These are phyloP conservation scores for Delphinapterus leucas DNA, from an alignment of 2,113 vertebrate genomes.

Conservation along the genomic window DNA sequence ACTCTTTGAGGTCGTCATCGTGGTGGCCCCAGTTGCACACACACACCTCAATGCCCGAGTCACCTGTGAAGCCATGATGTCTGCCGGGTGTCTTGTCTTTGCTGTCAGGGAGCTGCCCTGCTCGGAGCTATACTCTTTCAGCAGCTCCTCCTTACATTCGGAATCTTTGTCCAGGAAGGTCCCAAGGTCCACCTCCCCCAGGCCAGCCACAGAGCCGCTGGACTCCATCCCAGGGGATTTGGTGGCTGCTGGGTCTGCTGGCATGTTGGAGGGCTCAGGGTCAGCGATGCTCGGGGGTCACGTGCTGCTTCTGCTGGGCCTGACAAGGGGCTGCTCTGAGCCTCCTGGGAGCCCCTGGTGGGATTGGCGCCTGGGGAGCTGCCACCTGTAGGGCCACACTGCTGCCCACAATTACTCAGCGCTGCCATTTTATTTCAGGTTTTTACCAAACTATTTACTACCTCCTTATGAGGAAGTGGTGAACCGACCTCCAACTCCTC, in stretches of 20 bases:
- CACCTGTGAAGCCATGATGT: slow-evolving; percentile 93
- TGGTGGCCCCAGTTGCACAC: slow-evolving; percentile 89
- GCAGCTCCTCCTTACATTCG: slow-evolving; percentile 88
- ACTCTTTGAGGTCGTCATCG: slow-evolving; percentile 87
- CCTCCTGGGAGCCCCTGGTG: slow-evolving; percentile 80
- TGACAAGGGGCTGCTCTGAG: slow-evolving; percentile 82
- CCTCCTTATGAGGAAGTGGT: too few relatives aligned
- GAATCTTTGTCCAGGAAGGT: slow-evolving; percentile 82
- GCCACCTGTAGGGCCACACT: slow-evolving; percentile 82
- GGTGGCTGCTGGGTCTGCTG: slow-evolving; percentile 80
- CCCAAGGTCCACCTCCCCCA: slow-evolving; percentile 75
- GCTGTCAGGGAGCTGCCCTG: slow-evolving; percentile 80
- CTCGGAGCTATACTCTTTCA: slow-evolving; percentile 85
- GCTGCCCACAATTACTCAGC: too few relatives aligned
- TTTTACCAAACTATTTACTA: too few relatives aligned
- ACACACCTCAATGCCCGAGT: slow-evolving; percentile 97
- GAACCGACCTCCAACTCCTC: too few relatives aligned
- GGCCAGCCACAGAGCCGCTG: slow-evolving; percentile 69
- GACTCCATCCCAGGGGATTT: slow-evolving; percentile 83
- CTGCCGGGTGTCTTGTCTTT: slow-evolving; percentile 90
- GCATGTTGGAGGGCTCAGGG: slow-evolving; percentile 78
- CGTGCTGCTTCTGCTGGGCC: slow-evolving; percentile 78
- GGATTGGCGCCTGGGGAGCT: slow-evolving; percentile 82
- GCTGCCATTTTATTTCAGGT: too few relatives aligned
- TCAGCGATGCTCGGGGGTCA: slow-evolving; percentile 80